Percentiles rank a stretch among this genome's conserved stretches.
These are phyloP conservation scores for Drusus annulatus DNA, from an alignment of 1,140 invertebrate species.

Conservation along the genomic window DNA sequence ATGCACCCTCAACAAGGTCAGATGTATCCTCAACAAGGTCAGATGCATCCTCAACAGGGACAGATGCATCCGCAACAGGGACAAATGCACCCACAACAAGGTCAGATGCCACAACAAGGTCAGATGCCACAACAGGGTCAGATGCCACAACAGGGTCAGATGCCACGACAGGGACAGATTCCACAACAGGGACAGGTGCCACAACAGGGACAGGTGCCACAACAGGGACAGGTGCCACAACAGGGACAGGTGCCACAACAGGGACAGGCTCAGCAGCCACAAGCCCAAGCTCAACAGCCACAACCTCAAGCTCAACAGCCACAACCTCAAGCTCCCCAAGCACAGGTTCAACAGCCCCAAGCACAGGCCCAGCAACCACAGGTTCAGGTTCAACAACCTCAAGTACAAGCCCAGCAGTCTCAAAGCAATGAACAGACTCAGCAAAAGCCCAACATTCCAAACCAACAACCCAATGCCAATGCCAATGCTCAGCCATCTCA, in stretches of 20 bases:
- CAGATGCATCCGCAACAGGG: constrained; percentile 43
- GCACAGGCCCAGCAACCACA: constrained; percentile 59
- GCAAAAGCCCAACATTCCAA: neutral
- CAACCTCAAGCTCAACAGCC: constrained; percentile 36
- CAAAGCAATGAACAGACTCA: constrained; percentile 24
- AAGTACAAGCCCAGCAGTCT: constrained; percentile 37
- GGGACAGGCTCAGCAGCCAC: constrained; percentile 32
- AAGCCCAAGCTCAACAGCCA: constrained; percentile 55
- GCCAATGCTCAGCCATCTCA: neutral
- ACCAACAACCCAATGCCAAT: constrained; percentile 35
- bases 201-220: constrained; percentile 56
- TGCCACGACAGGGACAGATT: constrained; percentile 59
- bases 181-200: constrained; percentile 10
- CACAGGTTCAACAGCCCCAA: constrained; percentile 61
- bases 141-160: constrained; percentile 56
- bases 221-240: constrained; percentile 58
- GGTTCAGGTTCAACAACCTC: constrained; percentile 34
- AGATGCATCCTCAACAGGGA: constrained; percentile 59
- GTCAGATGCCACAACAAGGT: constrained; percentile 37
- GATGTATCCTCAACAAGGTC: constrained; percentile 53
- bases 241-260: constrained; percentile 54
- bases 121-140: constrained; percentile 49
- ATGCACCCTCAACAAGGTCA: constrained; percentile 56
- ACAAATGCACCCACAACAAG: constrained; percentile 38
- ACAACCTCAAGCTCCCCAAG: constrained; percentile 50